Evolutionary conservation across 2,888 invertebrate genomes (phyloP), one percentile per base, ranked within the genome.

Genomic region (Leucophora obtusa): DNA sequence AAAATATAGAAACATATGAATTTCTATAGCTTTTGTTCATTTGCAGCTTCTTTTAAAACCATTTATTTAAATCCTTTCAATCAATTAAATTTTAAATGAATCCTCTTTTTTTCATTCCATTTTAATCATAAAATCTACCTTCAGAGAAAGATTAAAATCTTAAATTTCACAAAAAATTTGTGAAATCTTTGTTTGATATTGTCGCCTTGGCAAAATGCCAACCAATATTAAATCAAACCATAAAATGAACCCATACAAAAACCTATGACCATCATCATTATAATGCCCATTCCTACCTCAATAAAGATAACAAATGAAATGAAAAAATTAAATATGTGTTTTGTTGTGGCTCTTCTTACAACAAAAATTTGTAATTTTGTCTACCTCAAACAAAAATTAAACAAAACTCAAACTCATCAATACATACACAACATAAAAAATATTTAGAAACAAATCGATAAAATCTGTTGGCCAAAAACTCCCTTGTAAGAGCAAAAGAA

Each of bases 121-220:
- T 28, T n/a, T n/a, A n/a, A n/a, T n/a, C 4, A 28, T 28, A 4
- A 28, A 28, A 6, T 28, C 6, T 28, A 28, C 28, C 28, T 28
- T 28, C 6, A 28, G 5, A 28, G 7, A 28, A 6, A 28, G 7
- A 28, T 28, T 28, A 28, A 28, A 28, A 28, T 28, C 6, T 7
- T 6, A 28, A 28, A 28, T 28, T 28, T 28, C 28, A 3, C 28
- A 28, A 28, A 28, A 28, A 28, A 6, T 28, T 28, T 7, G 43
- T 43, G 58, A 59, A 43, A 53, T 51, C 28, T 28, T 28, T 7
- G 4, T 28, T 28, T 28, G 7, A 54, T 56, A 50, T n/a, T 62
- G 62, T 33, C 33, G 50, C 62, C 58, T 75, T 75, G 75, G 79
- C 75, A 80, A 53, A 68, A 71, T 43, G 50, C 79, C 79, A 71